Evolutionary conservation across 2,888 invertebrate species (phyloP), one percentile per base, ranked within the genome.

Genomic region (Callimorpha dominula): DNA sequence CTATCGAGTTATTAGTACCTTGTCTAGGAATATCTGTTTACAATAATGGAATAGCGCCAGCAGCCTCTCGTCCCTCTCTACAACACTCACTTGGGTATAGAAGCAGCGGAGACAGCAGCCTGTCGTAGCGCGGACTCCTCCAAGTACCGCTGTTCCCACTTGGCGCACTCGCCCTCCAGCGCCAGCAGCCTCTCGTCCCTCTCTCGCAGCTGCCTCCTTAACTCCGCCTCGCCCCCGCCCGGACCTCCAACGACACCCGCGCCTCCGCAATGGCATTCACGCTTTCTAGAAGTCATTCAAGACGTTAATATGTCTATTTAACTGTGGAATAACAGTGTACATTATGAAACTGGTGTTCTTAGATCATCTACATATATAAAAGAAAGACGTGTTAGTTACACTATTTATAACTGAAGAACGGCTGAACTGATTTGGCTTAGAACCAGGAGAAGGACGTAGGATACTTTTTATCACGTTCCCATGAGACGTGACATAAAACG

Each of bases 141-240:
- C 69, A 98, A 94, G 92, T 97, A 98, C 68, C 98, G 96, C 92
- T 98, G 98, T 92, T 98, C 98, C 98, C 98, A 98, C 95, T 98
- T 98, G 82, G 97, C 97, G 85, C 97, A 97, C 88, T 98, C 98
- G 0, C 97, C 97, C 93, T 98, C 98, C 71, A 98, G 94, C 74
- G 97, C 94, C 79, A 95, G 89, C 78, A 95, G 87, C 15, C 96
- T 86, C 86, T 95, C 95, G 89, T 96, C 95, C 0, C 95, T 85
- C 87, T 95, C 95, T 11, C 96, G 87, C 87, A 95, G 77, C 81
- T 91, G 92, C 0, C 85, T 96, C 90, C 90, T 96, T 91, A 89
- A 96, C 95, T 95, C 97, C 91, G 87, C 96, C 95, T 90, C 95
- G 87, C 84, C 84, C 1, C 78, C 95, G 85, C 78, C 92, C 0